Percentiles rank a stretch among this genome's conserved stretches.
Evolutionary conservation across 2,888 invertebrate genomes (phyloP).

Genomic region (Oxystoma pomonae): DNA sequence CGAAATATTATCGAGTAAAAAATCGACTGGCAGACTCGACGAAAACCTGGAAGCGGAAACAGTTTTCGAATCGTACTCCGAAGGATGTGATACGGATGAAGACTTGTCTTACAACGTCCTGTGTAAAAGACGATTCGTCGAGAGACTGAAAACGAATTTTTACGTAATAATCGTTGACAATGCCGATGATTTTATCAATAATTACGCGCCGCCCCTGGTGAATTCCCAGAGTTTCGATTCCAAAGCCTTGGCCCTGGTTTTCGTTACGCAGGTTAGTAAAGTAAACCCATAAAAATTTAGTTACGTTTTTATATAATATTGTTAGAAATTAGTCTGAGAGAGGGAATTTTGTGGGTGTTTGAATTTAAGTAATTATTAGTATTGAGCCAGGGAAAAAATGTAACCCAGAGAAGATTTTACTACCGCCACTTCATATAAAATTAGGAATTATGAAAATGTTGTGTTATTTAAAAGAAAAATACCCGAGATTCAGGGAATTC

Average conservation of each 20-base stretch:
- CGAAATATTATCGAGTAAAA: background rate
- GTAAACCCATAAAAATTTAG: too few relatives aligned
- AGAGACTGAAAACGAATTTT: constrained; percentile 9
- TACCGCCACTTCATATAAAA: too few relatives aligned
- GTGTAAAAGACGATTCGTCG: constrained; percentile 11
- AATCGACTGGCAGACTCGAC: too few relatives aligned
- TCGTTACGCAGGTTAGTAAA: background rate
- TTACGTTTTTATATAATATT: too few relatives aligned
- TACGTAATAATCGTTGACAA: constrained; percentile 16
- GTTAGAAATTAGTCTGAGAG: too few relatives aligned
- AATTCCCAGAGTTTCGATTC: background rate
- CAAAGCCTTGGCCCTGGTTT: constrained; percentile 14
- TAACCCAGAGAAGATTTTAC: too few relatives aligned
- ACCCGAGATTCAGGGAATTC: too few relatives aligned
- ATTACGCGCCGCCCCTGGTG: background rate
- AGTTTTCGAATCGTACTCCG: constrained; percentile 14
- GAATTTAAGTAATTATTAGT: too few relatives aligned
- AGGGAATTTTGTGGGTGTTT: too few relatives aligned
- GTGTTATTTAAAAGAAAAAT: too few relatives aligned
- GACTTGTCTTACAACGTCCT: background rate
- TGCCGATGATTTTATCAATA: constrained; percentile 5
- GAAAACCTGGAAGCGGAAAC: background rate
- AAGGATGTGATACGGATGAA: constrained; percentile 2
- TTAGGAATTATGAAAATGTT: too few relatives aligned
- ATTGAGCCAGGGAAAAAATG: too few relatives aligned